Evolutionary conservation across 1,140 invertebrate genomes (phyloP).

Genomic region (Sinonovacula constricta): DNA sequence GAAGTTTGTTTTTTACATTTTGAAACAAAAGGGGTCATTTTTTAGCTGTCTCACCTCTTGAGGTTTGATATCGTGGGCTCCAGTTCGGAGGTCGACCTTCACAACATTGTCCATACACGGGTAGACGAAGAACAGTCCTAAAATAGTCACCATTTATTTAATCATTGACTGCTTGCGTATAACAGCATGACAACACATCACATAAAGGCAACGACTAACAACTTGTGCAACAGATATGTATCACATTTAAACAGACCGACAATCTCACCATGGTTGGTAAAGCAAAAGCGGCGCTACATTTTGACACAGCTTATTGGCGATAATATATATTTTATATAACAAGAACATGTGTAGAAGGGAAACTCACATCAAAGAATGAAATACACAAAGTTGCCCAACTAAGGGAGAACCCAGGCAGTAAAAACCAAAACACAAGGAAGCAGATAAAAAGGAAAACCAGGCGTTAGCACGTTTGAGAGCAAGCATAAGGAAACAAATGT

Average conservation of each 20-base stretch:
- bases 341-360: too few relatives aligned
- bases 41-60: slow-evolving; percentile 30
- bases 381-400: too few relatives aligned
- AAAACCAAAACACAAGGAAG: too few relatives aligned
- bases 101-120: slow-evolving; percentile 42
- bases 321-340: too few relatives aligned
- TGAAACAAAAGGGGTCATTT: neutral
- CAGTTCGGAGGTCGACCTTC: slow-evolving; percentile 32
- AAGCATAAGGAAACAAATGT: too few relatives aligned
- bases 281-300: too few relatives aligned
- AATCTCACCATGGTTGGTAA: too few relatives aligned
- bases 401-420: too few relatives aligned
- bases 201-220: neutral
- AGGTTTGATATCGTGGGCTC: slow-evolving; percentile 37
- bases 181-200: neutral
- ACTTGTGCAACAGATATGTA: neutral
- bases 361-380: too few relatives aligned
- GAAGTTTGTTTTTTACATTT: neutral
- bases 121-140: slow-evolving; percentile 47
- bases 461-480: too few relatives aligned
- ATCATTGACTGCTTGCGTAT: neutral
- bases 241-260: neutral
- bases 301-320: too few relatives aligned
- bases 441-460: too few relatives aligned
- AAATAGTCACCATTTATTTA: neutral